These are phyloP conservation scores for Augiades crinisus DNA, from an alignment of 2,888 invertebrate species.

Conservation along the genomic window DNA sequence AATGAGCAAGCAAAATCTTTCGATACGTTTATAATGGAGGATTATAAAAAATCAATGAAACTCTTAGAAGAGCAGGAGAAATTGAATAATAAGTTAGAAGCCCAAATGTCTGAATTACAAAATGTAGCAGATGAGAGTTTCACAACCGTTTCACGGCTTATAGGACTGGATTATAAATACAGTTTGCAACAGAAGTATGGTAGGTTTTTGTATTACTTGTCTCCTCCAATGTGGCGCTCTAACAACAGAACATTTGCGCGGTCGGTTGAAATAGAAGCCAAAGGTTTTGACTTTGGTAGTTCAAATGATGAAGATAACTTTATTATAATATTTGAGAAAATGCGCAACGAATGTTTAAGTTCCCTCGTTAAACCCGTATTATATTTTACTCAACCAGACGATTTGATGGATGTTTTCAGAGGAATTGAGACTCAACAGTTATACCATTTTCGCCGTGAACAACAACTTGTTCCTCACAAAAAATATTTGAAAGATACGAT, in stretches of 20 bases:
- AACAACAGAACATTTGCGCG: constrained; percentile 74
- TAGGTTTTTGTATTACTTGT: constrained; percentile 84
- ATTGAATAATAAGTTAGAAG: constrained; percentile 60
- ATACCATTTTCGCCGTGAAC: constrained; percentile 82
- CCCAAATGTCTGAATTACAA: constrained; percentile 65
- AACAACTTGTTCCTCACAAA: constrained; percentile 77
- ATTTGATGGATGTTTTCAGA: constrained; percentile 80
- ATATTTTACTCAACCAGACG: constrained; percentile 78
- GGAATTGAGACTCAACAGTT: constrained; percentile 84
- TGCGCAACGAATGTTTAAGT: constrained; percentile 67
- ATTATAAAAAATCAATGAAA: constrained; percentile 82
- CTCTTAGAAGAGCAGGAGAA: constrained; percentile 74
- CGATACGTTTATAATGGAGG: constrained; percentile 82
- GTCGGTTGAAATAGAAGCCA: constrained; percentile 68
- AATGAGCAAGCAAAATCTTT: constrained; percentile 78
- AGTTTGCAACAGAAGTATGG: constrained; percentile 84
- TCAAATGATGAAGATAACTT: constrained; percentile 64
- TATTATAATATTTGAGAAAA: constrained; percentile 60
- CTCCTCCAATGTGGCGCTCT: constrained; percentile 82
- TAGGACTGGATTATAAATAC: constrained; percentile 84
- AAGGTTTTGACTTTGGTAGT: constrained; percentile 63
- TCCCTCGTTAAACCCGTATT: constrained; percentile 72
- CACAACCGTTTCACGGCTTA: constrained; percentile 65
- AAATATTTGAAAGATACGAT: constrained; percentile 72
- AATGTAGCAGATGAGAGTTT: constrained; percentile 60